Percentiles rank a stretch among this genome's conserved stretches.
These are phyloP conservation scores for Rhynchophorus ferrugineus DNA, from an alignment of 1,140 invertebrate genomes.

Conservation along the genomic window DNA sequence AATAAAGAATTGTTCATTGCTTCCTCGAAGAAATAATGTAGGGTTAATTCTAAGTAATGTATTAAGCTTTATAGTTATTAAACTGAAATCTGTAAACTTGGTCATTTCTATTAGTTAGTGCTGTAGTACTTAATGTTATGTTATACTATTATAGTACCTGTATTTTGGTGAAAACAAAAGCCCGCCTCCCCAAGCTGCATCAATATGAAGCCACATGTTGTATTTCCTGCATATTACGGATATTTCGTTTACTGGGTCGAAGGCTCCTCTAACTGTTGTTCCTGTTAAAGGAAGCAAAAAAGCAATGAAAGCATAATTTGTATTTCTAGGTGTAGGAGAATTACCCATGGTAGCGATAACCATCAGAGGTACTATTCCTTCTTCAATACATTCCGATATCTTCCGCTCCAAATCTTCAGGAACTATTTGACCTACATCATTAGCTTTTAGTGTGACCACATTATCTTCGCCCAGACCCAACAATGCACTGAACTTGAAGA, in stretches of 20 bases:
- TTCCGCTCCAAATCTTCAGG: slow-evolving; percentile 45
- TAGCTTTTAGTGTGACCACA: slow-evolving; percentile 37
- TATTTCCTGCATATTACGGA: slow-evolving; percentile 54
- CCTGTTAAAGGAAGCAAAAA: slow-evolving; percentile 26
- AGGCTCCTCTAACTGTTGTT: slow-evolving; percentile 51
- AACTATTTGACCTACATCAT: slow-evolving; percentile 50
- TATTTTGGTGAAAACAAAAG: slow-evolving; percentile 52
- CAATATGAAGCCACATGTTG: slow-evolving; percentile 62
- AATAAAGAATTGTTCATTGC: too few relatives aligned
- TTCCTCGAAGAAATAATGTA: too few relatives aligned
- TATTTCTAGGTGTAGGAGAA: neutral
- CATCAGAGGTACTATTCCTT: slow-evolving; percentile 48
- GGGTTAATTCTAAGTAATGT: too few relatives aligned
- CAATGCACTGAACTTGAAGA: slow-evolving; percentile 49
- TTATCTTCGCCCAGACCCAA: slow-evolving; percentile 44
- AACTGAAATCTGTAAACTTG: too few relatives aligned
- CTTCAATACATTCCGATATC: slow-evolving; percentile 42
- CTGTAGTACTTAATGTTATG: too few relatives aligned
- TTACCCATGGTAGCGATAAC: slow-evolving; percentile 57
- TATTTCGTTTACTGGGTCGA: slow-evolving; percentile 55
- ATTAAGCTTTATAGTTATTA: too few relatives aligned
- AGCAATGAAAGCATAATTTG: neutral
- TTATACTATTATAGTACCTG: slow-evolving; percentile 28
- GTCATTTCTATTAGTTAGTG: too few relatives aligned
- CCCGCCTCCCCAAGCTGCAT: slow-evolving; percentile 65